Evolutionary conservation across 2,888 invertebrate genomes (phyloP), one percentile per base, ranked within the genome.

Genomic region (Brachylomia viminalis): DNA sequence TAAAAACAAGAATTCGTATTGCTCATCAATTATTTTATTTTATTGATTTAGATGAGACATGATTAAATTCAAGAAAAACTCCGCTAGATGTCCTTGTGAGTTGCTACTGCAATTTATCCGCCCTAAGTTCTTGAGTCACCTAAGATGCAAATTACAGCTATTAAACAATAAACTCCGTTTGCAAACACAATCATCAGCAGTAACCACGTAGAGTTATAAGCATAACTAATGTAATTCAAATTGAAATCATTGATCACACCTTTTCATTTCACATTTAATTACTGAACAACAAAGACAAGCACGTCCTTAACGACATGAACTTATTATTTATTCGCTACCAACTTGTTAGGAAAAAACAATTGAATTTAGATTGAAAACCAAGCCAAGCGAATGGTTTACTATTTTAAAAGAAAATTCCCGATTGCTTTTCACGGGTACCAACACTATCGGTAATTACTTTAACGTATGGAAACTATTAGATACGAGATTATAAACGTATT

Each of bases 261-360:
- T 76, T 86, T 86, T 49, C 65, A 86, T 84, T 82, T 86, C 79
- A 85, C 83, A 86, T 86, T 87, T 86, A 86, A 86, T 86, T 82
- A 85, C 73, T 80, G 38, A 75, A 82, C 62, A 87, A 86, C 77
- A 85, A 85, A 85, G 82, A 74, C 54, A 42, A 27, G 0, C n/a
- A 42, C 47, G 17, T 33, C 68, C 67, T 47, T 61, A 69, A 83
- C 73, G 72, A 65, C 58, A 79, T 69, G 74, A 62, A 84, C 67
- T 77, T 85, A 86, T 62, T 86, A 84, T 75, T 79, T 61, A 59
- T 68, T 13, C 69, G 38, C 71, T 76, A 80, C 65, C 13, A 80
- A 72, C 79, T 77, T 87, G 85, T 87, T 85, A 83, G 68, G 74
- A 77, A 75, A 80, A 83, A 75, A 75, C 74, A 75, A 87, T 86